phyloP scores from a whole-genome alignment of 2,888 invertebrate genomes.

The Galeopsomyia nigrocyanea region DNA sequence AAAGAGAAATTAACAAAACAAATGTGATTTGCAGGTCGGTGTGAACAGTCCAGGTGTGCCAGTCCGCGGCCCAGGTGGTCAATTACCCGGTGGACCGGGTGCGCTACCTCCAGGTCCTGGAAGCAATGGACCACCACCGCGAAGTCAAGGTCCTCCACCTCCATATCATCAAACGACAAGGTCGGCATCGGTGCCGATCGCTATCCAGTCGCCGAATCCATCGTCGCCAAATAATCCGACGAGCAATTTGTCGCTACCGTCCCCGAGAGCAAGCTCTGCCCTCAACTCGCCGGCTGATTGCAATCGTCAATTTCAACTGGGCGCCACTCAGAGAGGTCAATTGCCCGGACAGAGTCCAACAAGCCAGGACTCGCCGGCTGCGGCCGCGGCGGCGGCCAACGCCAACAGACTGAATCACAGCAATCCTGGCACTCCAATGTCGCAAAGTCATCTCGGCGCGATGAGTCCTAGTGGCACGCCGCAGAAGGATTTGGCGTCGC shows the following conservation, averaged over 20 bases:
- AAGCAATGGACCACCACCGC: conserved; percentile 65
- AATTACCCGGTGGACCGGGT: conserved; percentile 66
- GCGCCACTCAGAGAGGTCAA: conserved; percentile 63
- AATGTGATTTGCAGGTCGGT: conserved; percentile 27
- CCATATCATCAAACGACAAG: conserved; percentile 82
- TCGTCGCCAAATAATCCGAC: conserved; percentile 81
- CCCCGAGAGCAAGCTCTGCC: conserved; percentile 79
- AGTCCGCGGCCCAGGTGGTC: conserved; percentile 54
- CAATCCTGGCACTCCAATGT: conserved; percentile 81
- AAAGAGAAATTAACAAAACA: too few relatives aligned
- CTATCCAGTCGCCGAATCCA: conserved; percentile 81
- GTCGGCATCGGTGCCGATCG: conserved; percentile 81
- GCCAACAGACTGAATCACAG: conserved; percentile 73
- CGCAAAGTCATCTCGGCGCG: conserved; percentile 66
- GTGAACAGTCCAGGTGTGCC: conserved; percentile 51
- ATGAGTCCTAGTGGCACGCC: conserved; percentile 66
- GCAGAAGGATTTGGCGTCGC: conserved; percentile 62
- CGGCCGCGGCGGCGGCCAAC: conserved; percentile 57
- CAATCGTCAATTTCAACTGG: conserved; percentile 71
- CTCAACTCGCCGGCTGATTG: conserved; percentile 80
- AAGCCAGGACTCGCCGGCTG: conserved; percentile 74
- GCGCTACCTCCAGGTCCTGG: conserved; percentile 69
- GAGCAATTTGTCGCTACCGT: conserved; percentile 80
- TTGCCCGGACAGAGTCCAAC: conserved; percentile 75
- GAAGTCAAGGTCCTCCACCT: conserved; percentile 82